A percentile compares a stretch with the other conserved stretches of the same genome.
These are phyloP conservation scores for Panthera tigris DNA, from an alignment of 2,113 vertebrate genomes.

Conservation along the genomic window DNA sequence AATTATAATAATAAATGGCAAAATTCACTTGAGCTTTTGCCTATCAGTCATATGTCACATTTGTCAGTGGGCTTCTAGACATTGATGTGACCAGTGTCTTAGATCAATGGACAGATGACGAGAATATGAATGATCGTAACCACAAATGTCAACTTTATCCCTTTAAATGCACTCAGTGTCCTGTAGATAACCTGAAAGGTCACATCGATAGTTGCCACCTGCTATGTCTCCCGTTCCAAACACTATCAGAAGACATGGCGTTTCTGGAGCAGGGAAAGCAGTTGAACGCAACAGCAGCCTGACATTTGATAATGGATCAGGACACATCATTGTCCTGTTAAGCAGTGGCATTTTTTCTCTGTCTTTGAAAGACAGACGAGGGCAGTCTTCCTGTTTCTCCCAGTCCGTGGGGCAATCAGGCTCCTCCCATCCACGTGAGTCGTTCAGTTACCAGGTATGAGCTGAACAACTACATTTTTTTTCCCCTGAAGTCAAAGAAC, in stretches of 20 bases:
- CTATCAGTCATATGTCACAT: constrained; percentile 72
- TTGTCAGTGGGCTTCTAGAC: constrained; percentile 67
- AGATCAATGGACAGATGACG: constrained; percentile 74
- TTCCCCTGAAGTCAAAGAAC: not conserved
- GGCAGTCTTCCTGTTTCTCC: not conserved
- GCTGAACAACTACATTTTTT: not conserved
- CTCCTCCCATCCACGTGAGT: not conserved
- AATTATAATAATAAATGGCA: constrained; percentile 81
- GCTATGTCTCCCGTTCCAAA: constrained; percentile 52
- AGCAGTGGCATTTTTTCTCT: constrained; percentile 11
- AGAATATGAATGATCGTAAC: constrained; percentile 75
- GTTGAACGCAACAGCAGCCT: not conserved
- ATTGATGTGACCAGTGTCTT: constrained; percentile 68
- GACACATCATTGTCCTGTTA: constrained; percentile 1
- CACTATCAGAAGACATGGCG: constrained; percentile 38
- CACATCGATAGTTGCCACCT: constrained; percentile 68
- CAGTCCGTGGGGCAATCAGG: too few relatives aligned
- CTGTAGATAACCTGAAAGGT: constrained; percentile 74
- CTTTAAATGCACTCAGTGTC: constrained; percentile 70
- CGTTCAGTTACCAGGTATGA: not conserved
- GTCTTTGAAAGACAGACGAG: not conserved
- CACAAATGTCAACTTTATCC: constrained; percentile 72
- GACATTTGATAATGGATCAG: constrained; percentile 55
- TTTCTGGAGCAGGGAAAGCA: not conserved
- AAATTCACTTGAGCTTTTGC: constrained; percentile 70